Conservation (phyloP, 1,140 invertebrate genomes). For the Calephelis virginiensis region DNA sequence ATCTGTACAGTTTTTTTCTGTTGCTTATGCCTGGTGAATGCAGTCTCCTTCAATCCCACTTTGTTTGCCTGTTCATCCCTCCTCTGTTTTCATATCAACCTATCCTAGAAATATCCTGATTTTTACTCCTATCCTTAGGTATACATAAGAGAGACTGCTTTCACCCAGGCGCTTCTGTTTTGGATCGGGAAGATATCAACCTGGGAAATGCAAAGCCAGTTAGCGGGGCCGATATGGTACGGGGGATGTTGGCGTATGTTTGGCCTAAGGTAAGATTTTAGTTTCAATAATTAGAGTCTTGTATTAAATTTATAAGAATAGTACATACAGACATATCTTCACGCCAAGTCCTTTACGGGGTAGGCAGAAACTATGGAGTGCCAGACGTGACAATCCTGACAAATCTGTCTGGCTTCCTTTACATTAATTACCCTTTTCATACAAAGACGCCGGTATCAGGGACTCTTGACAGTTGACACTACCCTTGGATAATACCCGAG, state of each 20-base stretch:
- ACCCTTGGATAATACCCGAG: too few relatives aligned
- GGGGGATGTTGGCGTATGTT: slow-evolving; percentile 93
- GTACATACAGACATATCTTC: too few relatives aligned
- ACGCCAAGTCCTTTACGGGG: too few relatives aligned
- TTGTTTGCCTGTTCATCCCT: slow-evolving; percentile 38
- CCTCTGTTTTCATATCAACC: slow-evolving; percentile 27
- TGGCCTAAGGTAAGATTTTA: slow-evolving; percentile 90
- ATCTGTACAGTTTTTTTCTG: slow-evolving; percentile 35
- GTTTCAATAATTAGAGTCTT: background rate
- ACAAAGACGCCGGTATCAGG: too few relatives aligned
- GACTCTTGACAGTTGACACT: too few relatives aligned
- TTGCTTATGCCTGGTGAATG: slow-evolving; percentile 72
- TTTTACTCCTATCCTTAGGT: slow-evolving; percentile 67
- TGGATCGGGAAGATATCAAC: slow-evolving; percentile 83
- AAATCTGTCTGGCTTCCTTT: too few relatives aligned
- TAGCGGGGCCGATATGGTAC: slow-evolving; percentile 89
- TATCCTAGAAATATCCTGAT: slow-evolving; percentile 53
- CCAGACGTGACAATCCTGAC: too few relatives aligned
- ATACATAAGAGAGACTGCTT: slow-evolving; percentile 90
- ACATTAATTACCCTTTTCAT: too few relatives aligned
- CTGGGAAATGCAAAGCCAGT: slow-evolving; percentile 81
- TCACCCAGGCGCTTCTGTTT: slow-evolving; percentile 89
- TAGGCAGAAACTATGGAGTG: too few relatives aligned
- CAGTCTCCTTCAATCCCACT: slow-evolving; percentile 47
- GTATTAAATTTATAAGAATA: background rate